Evolutionary conservation across 37 sponge, comb jelly and placozoan genomes (phyloP).

Genomic region (Cliona cf. orientalis): DNA sequence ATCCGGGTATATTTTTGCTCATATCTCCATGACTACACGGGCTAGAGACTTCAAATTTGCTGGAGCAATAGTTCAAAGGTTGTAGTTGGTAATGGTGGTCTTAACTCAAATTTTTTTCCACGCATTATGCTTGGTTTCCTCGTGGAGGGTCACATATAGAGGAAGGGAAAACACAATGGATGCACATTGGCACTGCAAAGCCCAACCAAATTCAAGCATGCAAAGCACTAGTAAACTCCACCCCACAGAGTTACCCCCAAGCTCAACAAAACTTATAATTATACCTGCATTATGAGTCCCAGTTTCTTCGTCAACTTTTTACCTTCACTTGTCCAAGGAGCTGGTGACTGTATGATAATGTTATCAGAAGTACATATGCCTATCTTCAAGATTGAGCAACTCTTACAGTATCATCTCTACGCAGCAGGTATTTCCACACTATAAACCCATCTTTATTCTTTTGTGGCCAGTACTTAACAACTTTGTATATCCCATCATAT

Average conservation of each 20-base stretch:
- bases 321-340: conserved; percentile 91
- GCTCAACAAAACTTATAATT: background rate
- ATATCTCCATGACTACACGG: too few species aligned
- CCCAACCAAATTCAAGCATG: background rate
- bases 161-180: background rate
- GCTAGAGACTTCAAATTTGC: too few species aligned
- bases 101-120: too few species aligned
- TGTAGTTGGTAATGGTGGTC: too few species aligned
- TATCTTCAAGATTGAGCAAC: too few species aligned
- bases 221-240: background rate
- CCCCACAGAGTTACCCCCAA: background rate
- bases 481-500: conserved; percentile 95
- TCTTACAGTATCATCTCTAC: conserved; percentile 82
- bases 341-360: conserved; percentile 63
- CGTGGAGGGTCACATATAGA: background rate
- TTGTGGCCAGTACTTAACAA: conserved; percentile 96
- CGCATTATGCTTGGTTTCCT: too few species aligned
- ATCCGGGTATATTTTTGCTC: too few species aligned
- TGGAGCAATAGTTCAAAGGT: too few species aligned
- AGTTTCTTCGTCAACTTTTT: conserved; percentile 72
- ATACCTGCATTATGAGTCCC: conserved; percentile 79
- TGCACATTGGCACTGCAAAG: too few species aligned
- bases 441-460: conserved; percentile 75
- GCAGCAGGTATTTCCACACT: conserved; percentile 86
- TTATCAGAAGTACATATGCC: background rate